Base-by-base conservation (phyloP, 2,797 vertebrate genomes). In the Lagocephalus sceleratus region DNA sequence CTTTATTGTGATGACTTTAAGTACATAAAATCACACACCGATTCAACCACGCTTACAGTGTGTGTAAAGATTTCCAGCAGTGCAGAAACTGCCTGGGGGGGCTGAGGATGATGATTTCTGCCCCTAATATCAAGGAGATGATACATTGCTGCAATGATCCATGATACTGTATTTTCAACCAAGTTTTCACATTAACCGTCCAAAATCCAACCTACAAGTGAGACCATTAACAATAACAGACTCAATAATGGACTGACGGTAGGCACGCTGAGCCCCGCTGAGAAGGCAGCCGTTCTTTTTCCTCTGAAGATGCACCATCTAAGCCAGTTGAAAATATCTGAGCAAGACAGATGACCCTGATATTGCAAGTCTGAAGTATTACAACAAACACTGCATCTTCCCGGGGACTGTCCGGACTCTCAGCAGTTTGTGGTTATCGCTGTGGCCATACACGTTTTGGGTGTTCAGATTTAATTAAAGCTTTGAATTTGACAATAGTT, bases 1-100 rank as follows among this genome's bases (percentile, higher is more conserved):
- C 66, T 59, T 57, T 62, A 39, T 38, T 58, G 65, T 32, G 26
- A 6, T 35, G 32, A 14, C 3, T 14, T 14, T 35, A 35, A 10
- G 4, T 35, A 14, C 14, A 35, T 35, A 12, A 35, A 35, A 35
- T 12, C 32, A 14, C 32, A 14, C 32, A 35, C 11, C 5, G 10
- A 12, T 35, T 35, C 1, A 3, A 2, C 12, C 32, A 14, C 32
- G 4, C 32, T 35, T 35, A 14, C 32, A 14, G 2, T 14, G 12
- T 7, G 7, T 25, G 7, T 25, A 10, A 35, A 4, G 32, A 14
- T 5, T 35, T 35, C 12, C 32, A 35, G 14, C 11, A 35, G 8
- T 35, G 32, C 32, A 12, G 32, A 3, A 3, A 14, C 32, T 35
- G 32, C 11, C 11, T 12, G 32, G 32, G 32, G 32, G 32, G 11